A percentile compares a stretch with the other conserved stretches of the same genome.
These are phyloP conservation scores for Pyrrhia umbra DNA, from an alignment of 2,888 invertebrate species.

Conservation along the genomic window DNA sequence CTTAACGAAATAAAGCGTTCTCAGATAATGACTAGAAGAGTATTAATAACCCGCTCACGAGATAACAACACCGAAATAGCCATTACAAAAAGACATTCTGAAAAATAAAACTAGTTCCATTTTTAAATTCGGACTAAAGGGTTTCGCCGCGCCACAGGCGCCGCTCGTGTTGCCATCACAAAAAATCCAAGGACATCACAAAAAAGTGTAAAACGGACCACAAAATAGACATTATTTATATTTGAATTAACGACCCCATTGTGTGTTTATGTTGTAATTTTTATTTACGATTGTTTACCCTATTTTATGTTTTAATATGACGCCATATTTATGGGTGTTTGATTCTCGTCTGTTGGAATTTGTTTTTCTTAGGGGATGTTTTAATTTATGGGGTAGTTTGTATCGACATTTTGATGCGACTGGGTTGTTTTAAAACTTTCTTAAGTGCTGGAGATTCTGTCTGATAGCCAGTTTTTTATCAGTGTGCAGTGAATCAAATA, in stretches of 20 bases:
- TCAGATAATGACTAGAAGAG: constrained; percentile 81
- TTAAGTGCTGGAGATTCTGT: constrained; percentile 52
- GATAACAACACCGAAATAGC: constrained; percentile 58
- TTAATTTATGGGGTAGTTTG: constrained; percentile 81
- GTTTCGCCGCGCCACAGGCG: constrained; percentile 85
- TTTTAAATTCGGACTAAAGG: constrained; percentile 84
- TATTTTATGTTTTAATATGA: constrained; percentile 90
- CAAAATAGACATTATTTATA: constrained; percentile 88
- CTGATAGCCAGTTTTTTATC: constrained; percentile 30
- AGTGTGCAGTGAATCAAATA: constrained; percentile 44
- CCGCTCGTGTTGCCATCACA: constrained; percentile 80
- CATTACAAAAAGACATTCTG: constrained; percentile 55
- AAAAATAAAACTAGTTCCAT: constrained; percentile 69
- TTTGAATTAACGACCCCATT: constrained; percentile 85
- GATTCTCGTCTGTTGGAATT: constrained; percentile 78
- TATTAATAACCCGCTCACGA: constrained; percentile 79
- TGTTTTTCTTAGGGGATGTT: constrained; percentile 73
- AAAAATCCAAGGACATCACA: constrained; percentile 77
- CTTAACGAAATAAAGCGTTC: constrained; percentile 79
- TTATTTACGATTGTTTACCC: constrained; percentile 90
- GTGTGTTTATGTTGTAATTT: constrained; percentile 87
- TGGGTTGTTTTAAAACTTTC: constrained; percentile 65
- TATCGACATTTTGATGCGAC: constrained; percentile 76
- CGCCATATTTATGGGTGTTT: constrained; percentile 82
- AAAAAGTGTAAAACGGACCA: constrained; percentile 87